phyloP scores from a whole-genome alignment of 1,140 invertebrate species.

The Conus betulinus region DNA sequence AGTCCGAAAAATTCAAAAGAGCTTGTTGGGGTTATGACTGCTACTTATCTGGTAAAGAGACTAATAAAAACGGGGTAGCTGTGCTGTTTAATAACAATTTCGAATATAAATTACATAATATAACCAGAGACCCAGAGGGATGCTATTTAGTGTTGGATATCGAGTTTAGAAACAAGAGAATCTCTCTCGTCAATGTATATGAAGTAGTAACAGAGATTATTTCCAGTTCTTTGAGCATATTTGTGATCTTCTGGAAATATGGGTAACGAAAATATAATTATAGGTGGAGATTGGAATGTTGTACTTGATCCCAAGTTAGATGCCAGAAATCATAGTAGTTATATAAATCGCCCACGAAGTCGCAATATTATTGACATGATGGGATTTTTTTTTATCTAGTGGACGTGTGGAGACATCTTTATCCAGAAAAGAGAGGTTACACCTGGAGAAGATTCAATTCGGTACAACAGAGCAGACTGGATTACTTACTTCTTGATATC shows the following conservation, averaged over 20 bases:
- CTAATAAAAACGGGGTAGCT: not conserved
- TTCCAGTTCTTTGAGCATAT: not conserved
- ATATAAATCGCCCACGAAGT: not conserved
- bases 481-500: not conserved
- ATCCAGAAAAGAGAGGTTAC: not conserved
- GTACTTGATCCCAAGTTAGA: not conserved
- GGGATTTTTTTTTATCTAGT: not conserved
- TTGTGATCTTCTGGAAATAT: not conserved
- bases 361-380: not conserved
- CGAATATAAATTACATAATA: not conserved
- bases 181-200: not conserved
- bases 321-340: not conserved
- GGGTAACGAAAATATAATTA: not conserved
- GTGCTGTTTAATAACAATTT: not conserved
- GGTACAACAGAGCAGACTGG: not conserved
- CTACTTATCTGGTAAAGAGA: not conserved
- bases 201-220: not conserved
- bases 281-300: not conserved
- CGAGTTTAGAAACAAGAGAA: not conserved
- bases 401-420: not conserved
- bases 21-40: not conserved
- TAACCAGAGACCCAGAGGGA: not conserved
- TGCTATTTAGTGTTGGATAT: not conserved
- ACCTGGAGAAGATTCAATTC: not conserved
- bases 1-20: not conserved